Percentiles rank a stretch among this genome's conserved stretches.
phyloP scores from a whole-genome alignment of 2,797 vertebrate genomes.

The Pagetopsis macropterus region DNA sequence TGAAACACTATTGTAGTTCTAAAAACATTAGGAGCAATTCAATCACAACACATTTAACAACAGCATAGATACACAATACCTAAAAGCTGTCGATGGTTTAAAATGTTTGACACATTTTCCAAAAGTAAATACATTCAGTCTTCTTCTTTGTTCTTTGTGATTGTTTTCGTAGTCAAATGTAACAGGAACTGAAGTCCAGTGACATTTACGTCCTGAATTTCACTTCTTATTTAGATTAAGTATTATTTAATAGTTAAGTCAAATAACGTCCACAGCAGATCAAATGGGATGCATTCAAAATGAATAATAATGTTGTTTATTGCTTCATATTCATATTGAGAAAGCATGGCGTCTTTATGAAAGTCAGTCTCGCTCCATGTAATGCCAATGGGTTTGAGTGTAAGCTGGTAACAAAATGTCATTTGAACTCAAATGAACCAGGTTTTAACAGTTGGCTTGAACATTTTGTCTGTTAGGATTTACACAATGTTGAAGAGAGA shows the following conservation, averaged over 20 bases:
- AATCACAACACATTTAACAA: background rate
- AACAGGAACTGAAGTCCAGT: background rate
- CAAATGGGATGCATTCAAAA: background rate
- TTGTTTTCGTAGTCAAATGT: background rate
- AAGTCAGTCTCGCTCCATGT: background rate
- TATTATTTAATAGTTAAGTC: background rate
- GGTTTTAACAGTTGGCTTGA: background rate
- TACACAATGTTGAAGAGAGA: background rate
- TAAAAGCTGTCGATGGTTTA: background rate
- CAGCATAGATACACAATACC: background rate
- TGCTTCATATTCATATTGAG: background rate
- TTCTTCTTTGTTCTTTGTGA: no score
- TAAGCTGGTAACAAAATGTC: no score
- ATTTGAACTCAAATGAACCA: background rate
- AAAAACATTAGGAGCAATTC: background rate
- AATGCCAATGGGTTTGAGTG: background rate
- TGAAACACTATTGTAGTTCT: background rate
- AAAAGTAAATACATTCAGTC: background rate
- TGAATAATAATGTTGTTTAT: background rate
- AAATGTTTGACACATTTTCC: background rate
- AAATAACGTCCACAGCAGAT: background rate
- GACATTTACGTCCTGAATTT: constrained; percentile 30
- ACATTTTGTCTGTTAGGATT: background rate
- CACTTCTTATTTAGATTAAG: constrained; percentile 35
- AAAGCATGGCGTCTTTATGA: background rate